Evolutionary conservation across 1,140 invertebrate species (phyloP), one percentile per base, ranked within the genome.

Genomic region (Drosophila santomea): DNA sequence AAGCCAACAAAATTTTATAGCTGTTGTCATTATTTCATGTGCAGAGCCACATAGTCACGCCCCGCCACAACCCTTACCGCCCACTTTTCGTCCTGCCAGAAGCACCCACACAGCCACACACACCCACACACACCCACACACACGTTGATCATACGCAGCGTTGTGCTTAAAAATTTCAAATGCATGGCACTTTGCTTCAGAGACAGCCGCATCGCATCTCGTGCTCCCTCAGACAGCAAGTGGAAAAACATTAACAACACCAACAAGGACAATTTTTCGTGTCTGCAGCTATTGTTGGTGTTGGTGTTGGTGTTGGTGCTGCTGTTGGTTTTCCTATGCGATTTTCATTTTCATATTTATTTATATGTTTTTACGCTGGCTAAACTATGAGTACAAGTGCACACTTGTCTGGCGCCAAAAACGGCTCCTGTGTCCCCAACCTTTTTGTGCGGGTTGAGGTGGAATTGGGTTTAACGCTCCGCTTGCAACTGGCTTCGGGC

Each of bases 311-410:
- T 45, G 73, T 25, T 25, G 23, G 3, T 44, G 48, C n/a, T 73
- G 47, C 55, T 71, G 63, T 69, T 56, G 56, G 50, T 63, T 62
- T 74, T 72, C 58, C 71, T 78, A 76, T 71, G 61, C 56, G 79
- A 48, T 78, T 73, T 74, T 76, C 61, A 38, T 71, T 41, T 69
- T 57, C 59, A 57, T 72, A 58, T 64, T 78, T 72, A 59, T 85
- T 74, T 77, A 76, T 77, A 78, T 84, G 69, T 69, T 82, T 63
- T 66, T 68, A 62, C 56, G 69, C 47, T 73, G 54, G 75, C 75
- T 76, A 88, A 86, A 75, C 82, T 82, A 78, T 72, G 80, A 82
- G 75, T 76, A 86, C 75, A 86, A 86, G 83, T 86, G 83, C 79
- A 71, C 83, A 86, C 82, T 85, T 85, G 82, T 80, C 82, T 78